Percentiles rank a stretch among this genome's conserved stretches.
phyloP scores from a whole-genome alignment of 2,113 vertebrate species.

The Silurus asotus region DNA sequence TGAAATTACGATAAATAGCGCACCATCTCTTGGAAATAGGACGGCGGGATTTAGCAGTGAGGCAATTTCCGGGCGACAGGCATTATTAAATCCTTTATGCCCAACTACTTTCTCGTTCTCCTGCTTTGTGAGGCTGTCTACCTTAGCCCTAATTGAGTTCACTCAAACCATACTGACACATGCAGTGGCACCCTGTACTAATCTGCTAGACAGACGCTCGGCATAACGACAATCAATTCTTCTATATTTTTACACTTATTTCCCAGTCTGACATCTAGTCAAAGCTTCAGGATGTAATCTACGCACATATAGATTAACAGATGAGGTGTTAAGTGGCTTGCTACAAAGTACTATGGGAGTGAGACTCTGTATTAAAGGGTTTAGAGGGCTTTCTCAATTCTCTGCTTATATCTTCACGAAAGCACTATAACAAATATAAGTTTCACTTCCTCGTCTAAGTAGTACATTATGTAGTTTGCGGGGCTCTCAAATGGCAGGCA shows the following conservation, averaged over 20 bases:
- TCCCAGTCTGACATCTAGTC: neutral
- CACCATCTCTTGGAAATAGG: constrained; percentile 14
- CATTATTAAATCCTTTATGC: constrained; percentile 39
- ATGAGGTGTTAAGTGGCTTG: neutral
- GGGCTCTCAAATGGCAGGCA: neutral
- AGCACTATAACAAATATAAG: neutral
- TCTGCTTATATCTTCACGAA: neutral
- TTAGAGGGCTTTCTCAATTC: neutral
- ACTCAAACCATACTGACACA: constrained; percentile 14
- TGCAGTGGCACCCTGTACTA: constrained; percentile 4
- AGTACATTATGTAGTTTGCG: neutral
- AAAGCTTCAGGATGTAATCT: neutral
- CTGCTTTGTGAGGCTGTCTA: neutral
- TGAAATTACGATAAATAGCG: constrained; percentile 52
- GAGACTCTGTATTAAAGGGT: neutral
- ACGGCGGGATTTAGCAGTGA: constrained; percentile 41
- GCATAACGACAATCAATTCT: neutral
- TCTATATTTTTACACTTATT: neutral
- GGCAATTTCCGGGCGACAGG: constrained; percentile 34
- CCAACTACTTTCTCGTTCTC: neutral
- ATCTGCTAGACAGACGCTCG: neutral
- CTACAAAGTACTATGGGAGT: neutral
- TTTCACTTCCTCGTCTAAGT: neutral
- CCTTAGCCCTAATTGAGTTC: constrained; percentile 19
- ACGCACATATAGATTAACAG: neutral